These are phyloP conservation scores for Enteromius radiatus DNA, from an alignment of 2,797 vertebrate species.

Conservation along the genomic window DNA sequence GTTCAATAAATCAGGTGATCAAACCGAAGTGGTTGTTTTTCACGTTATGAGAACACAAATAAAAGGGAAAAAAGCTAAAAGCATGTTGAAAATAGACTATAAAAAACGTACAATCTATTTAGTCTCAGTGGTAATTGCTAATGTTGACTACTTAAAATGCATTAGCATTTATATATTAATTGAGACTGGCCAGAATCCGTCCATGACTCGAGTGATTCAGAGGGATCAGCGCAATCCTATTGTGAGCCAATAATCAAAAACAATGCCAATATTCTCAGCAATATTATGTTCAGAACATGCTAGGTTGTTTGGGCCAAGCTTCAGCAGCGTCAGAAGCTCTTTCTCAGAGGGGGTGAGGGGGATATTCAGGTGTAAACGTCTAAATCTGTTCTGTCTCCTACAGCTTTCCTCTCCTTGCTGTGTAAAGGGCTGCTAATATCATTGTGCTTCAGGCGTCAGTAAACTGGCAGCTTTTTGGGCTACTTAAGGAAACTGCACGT, in stretches of 20 bases:
- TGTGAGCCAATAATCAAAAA: not conserved
- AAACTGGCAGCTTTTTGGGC: constrained; percentile 60
- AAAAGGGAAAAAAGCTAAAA: not conserved
- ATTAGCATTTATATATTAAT: not conserved
- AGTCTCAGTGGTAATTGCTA: not conserved
- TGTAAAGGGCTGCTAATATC: constrained; percentile 46
- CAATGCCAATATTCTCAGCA: not conserved
- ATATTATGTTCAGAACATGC: not conserved
- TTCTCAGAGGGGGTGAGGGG: constrained; percentile 68
- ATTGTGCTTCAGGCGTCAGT: constrained; percentile 34
- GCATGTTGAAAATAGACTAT: not conserved
- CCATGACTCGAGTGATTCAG: not conserved
- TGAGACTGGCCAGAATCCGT: not conserved
- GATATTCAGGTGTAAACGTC: constrained; percentile 53
- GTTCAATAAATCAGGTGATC: constrained; percentile 8
- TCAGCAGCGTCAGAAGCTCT: constrained; percentile 26
- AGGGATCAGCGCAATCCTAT: not conserved
- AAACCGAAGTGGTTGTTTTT: not conserved
- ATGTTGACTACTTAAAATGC: not conserved
- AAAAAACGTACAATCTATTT: not conserved
- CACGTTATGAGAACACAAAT: not conserved
- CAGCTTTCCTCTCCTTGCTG: constrained; percentile 2
- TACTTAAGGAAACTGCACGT: constrained; percentile 27
- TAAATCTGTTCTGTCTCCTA: constrained; percentile 9
- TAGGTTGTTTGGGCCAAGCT: not conserved